Base-by-base conservation (phyloP, 2,888 invertebrate genomes). In the Lasioglossum malachurum region DNA sequence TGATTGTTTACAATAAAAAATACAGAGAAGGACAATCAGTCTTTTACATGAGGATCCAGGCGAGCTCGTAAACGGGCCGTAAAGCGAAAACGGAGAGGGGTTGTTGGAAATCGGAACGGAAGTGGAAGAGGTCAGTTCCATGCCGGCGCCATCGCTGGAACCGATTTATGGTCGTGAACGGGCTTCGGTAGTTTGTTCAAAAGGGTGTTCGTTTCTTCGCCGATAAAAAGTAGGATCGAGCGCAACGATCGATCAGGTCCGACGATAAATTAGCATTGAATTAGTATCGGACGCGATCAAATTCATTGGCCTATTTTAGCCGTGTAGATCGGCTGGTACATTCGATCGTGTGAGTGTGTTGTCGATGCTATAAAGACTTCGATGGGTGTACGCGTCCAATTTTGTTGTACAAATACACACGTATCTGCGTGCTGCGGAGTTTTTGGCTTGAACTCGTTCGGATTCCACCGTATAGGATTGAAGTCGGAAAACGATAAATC, bases 191-290 rank as follows among this genome's bases (percentile, higher is more conserved):
- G 88, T 92, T 91, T 88, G 87, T 91, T 88, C 84, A 60, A 72
- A 74, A 67, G 83, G 46, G 69, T 46, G 82, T 84, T 80, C 89
- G 87, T 90, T 91, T 72, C 90, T 84, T 87, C 84, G 69, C 83
- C 69, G 44, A 69, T 64, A 60, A 71, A 80, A 81, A 60, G 76
- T 74, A 64, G 64, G 83, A 83, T 85, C 86, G 82, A 80, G 75
- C 73, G 72, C 41, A 75, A 79, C 90, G 87, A 89, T 91, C 83
- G 89, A 90, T 90, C 88, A 86, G 75, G 71, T 72, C 53, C 57
- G 75, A 81, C 90, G 81, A 93, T 93, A 93, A 93, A 93, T 93
- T 93, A 93, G 87, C 90, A 82, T 88, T 87, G 89, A 91, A 87
- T 90, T 90, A 92, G 88, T 90, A 84, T 87, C 89, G 89, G 80